These are phyloP conservation scores for Notarius lentiginosus DNA, from an alignment of 2,113 vertebrate genomes.

Conservation along the genomic window DNA sequence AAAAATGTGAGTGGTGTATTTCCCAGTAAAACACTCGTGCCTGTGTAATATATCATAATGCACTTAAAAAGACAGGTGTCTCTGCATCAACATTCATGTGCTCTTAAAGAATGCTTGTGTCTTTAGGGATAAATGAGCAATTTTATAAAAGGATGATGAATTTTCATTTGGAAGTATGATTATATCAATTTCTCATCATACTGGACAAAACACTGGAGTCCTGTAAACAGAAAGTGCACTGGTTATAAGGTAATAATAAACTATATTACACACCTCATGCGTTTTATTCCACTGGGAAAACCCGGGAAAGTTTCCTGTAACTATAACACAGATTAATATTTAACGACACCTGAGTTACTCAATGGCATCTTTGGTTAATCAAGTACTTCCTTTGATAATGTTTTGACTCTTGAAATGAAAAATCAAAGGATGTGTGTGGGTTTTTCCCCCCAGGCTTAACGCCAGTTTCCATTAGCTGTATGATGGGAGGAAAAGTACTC, in stretches of 20 bases:
- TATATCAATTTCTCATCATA: background rate
- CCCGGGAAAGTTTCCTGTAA: background rate
- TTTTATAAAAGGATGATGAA: background rate
- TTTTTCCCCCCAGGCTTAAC: background rate
- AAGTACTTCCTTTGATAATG: background rate
- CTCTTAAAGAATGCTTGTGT: background rate
- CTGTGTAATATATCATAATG: background rate
- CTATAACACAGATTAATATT: background rate
- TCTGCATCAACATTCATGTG: background rate
- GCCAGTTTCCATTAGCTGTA: background rate
- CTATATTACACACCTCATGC: background rate
- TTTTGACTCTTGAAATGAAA: background rate
- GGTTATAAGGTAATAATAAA: conserved; percentile 16
- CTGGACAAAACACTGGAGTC: background rate
- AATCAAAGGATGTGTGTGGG: background rate
- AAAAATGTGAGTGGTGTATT: too few species aligned
- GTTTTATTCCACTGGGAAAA: background rate
- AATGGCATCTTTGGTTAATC: background rate
- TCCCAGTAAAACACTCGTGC: too few species aligned
- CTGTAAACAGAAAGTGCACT: background rate
- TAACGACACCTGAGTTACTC: background rate
- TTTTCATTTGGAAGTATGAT: background rate
- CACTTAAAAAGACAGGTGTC: background rate
- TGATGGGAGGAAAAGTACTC: background rate
- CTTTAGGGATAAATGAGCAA: background rate